phyloP scores from a whole-genome alignment of 2,888 invertebrate species.

The Polymixis lichenea region DNA sequence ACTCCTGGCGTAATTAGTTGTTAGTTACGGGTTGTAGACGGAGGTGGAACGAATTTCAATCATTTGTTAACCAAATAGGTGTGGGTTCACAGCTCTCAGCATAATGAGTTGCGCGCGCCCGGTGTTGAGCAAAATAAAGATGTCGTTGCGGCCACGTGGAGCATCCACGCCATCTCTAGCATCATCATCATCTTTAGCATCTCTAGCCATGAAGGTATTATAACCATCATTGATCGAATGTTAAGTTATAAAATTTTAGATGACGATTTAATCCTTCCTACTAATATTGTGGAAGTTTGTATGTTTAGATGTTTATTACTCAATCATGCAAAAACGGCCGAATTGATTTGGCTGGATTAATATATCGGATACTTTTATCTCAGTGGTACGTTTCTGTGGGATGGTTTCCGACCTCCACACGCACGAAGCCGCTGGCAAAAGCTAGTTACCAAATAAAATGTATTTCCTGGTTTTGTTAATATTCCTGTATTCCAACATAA shows the following conservation, averaged over 20 bases:
- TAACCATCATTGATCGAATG: not conserved
- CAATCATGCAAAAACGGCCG: too few relatives aligned
- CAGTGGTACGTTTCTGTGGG: too few relatives aligned
- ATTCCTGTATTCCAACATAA: too few relatives aligned
- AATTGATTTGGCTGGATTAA: too few relatives aligned
- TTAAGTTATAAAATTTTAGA: not conserved
- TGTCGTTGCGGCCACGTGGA: constrained; percentile 28
- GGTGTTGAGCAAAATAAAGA: constrained; percentile 41
- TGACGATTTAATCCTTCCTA: not conserved
- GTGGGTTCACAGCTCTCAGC: constrained; percentile 25
- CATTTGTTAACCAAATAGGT: constrained; percentile 69
- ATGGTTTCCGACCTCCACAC: too few relatives aligned
- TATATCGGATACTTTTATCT: too few relatives aligned
- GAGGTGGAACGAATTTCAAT: constrained; percentile 66
- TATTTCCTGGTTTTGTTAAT: not conserved
- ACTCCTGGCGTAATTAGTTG: constrained; percentile 62
- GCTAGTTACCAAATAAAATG: too few relatives aligned
- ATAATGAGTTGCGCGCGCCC: constrained; percentile 33
- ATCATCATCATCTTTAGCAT: too few relatives aligned
- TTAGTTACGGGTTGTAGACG: constrained; percentile 64
- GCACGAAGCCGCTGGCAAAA: too few relatives aligned
- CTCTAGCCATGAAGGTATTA: not conserved
- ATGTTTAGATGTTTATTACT: too few relatives aligned
- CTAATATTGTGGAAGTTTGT: too few relatives aligned
- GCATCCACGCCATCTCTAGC: too few relatives aligned